Base-by-base conservation (phyloP, 2,797 vertebrate species). In the Steatocranus sp. region DNA sequence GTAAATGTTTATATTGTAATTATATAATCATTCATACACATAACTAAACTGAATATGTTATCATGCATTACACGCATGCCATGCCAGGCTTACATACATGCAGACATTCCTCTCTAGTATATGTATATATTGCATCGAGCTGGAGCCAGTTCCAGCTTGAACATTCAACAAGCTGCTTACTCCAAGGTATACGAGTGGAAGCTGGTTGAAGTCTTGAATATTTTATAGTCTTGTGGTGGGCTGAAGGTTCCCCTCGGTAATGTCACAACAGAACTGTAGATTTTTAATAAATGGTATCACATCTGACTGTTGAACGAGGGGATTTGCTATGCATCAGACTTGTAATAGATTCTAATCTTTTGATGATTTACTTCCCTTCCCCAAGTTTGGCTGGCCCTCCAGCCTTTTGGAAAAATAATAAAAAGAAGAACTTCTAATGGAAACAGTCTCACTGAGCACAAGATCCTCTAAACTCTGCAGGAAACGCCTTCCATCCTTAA, bases 1-100 rank as follows among this genome's bases (percentile, higher is more conserved):
- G 93, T 96, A 96, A 95, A 95, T 96, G 95, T 96, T 95, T 94
- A 92, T 96, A 95, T 93, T 93, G 94, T 97, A 93, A 91, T 92
- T 93, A 94, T 95, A 92, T 95, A 94, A 93, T 88, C 91, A 95
- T 94, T 87, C 94, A 90, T 95, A 92, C 90, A 94, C 93, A 90
- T 87, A 63, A 91, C 83, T 92, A 87, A 90, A 92, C 90, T 89
- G 81, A 89, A 92, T 94, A 92, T 93, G 91, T 93, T 94, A 93
- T 68, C 94, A 94, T 94, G 93, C 95, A 94, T 96, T 85, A 91
- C 89, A 91, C 81, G 94, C 96, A 96, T 95, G 96, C 90, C 90
- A 75, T 90, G 88, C 85, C 91, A 88, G 86, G 89, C 88, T 89
- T 81, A 74, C 87, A 86, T 83, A 89, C 90, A 82, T 79, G 85